Conservation (phyloP, 2,113 vertebrate species). For the Apus apus region DNA sequence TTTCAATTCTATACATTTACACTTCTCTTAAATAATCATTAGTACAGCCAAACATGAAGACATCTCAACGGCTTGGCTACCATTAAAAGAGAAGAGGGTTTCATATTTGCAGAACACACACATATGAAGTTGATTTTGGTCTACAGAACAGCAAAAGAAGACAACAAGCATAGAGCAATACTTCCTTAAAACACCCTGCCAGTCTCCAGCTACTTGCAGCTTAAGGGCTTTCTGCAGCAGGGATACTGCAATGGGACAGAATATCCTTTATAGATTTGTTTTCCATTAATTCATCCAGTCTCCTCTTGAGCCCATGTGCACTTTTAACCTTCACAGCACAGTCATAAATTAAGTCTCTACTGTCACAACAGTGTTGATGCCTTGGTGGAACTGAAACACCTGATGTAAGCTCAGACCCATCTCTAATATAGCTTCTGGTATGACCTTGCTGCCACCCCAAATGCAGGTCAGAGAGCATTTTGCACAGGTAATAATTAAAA, state of each 20-base stretch:
- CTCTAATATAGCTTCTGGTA: background rate
- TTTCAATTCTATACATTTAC: background rate
- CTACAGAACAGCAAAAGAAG: background rate
- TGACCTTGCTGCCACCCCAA: background rate
- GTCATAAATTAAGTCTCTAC: background rate
- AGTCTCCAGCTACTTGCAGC: background rate
- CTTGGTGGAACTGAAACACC: background rate
- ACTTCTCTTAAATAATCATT: slow-evolving; percentile 6
- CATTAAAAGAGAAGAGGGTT: background rate
- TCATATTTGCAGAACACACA: background rate
- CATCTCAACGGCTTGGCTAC: background rate
- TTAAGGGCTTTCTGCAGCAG: background rate
- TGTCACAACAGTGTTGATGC: background rate
- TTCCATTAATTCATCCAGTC: background rate
- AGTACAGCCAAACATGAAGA: background rate
- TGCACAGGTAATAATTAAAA: background rate
- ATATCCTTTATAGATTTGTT: background rate
- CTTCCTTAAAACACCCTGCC: background rate
- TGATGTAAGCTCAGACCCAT: background rate
- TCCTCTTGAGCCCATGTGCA: background rate
- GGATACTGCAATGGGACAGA: background rate
- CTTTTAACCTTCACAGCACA: background rate
- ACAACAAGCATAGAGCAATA: background rate
- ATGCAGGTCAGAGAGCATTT: background rate
- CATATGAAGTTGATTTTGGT: background rate